phyloP scores from a whole-genome alignment of 2,797 vertebrate genomes.

The Phoxinus dragarum region DNA sequence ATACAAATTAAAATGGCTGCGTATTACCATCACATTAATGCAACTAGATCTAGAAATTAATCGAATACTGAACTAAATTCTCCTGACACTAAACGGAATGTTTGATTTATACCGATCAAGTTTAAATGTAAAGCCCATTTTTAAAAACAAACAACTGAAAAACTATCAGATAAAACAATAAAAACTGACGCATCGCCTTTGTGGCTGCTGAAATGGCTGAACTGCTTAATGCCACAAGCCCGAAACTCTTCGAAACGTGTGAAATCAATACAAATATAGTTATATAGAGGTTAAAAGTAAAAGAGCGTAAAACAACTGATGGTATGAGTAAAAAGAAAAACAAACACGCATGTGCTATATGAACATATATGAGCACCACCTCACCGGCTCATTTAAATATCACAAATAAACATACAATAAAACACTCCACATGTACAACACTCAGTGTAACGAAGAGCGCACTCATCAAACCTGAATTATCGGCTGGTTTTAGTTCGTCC shows the following conservation, averaged over 20 bases:
- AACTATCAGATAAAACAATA: background rate
- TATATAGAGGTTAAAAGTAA: background rate
- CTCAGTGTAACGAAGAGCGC: background rate
- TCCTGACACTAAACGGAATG: background rate
- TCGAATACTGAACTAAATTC: background rate
- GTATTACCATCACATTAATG: background rate
- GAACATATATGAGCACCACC: background rate
- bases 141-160: background rate
- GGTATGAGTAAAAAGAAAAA: background rate
- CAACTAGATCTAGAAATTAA: too few species aligned
- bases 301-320: background rate
- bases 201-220: constrained; percentile 24
- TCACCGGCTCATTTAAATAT: constrained; percentile 44
- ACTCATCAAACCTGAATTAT: constrained; percentile 4
- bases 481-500: background rate
- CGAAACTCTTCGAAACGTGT: background rate
- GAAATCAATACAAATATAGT: background rate
- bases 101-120: background rate
- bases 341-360: background rate
- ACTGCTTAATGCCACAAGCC: background rate
- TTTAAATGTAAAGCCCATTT: background rate
- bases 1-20: background rate
- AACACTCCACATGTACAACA: background rate
- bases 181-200: background rate
- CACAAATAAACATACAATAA: background rate